A percentile compares a stretch with the other conserved stretches of the same genome.
Evolutionary conservation across 1,140 invertebrate species (phyloP).

Genomic region (Drosophila sp.): DNA sequence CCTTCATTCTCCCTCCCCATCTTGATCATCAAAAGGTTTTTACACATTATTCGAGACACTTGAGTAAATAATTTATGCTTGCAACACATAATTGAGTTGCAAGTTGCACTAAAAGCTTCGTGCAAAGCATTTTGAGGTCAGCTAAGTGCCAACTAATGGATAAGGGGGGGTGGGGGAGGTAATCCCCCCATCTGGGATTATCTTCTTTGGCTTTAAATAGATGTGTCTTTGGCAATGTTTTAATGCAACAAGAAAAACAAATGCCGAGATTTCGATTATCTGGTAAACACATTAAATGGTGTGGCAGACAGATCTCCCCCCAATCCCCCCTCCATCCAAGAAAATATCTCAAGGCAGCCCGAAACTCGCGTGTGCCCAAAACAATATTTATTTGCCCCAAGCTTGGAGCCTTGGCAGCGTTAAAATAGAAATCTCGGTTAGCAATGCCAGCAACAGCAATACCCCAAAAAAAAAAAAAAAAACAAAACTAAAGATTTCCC

Average conservation of each 20-base stretch:
- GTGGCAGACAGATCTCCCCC: constrained; percentile 62
- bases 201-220: constrained; percentile 3
- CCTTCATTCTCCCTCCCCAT: too few relatives aligned
- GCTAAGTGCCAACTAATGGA: constrained; percentile 4
- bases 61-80: constrained; percentile 72
- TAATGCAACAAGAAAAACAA: constrained; percentile 57
- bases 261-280: constrained; percentile 72
- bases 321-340: constrained; percentile 7
- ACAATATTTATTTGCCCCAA: constrained; percentile 74
- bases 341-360: constrained; percentile 32
- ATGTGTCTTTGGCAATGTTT: constrained; percentile 39
- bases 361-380: constrained; percentile 64
- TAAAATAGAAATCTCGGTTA: constrained; percentile 72
- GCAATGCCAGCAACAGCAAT: constrained; percentile 37
- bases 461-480: not conserved
- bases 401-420: constrained; percentile 56
- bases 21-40: constrained; percentile 28
- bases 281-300: constrained; percentile 78
- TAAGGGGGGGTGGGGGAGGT: not conserved
- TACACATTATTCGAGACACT: constrained; percentile 59
- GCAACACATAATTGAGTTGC: constrained; percentile 63
- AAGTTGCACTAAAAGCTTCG: constrained; percentile 25
- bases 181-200: not conserved
- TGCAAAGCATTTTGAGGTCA: constrained; percentile 32
- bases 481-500: not conserved